Base-by-base conservation (phyloP, 2,797 vertebrate species). In the Lophotriccus pileatus region DNA sequence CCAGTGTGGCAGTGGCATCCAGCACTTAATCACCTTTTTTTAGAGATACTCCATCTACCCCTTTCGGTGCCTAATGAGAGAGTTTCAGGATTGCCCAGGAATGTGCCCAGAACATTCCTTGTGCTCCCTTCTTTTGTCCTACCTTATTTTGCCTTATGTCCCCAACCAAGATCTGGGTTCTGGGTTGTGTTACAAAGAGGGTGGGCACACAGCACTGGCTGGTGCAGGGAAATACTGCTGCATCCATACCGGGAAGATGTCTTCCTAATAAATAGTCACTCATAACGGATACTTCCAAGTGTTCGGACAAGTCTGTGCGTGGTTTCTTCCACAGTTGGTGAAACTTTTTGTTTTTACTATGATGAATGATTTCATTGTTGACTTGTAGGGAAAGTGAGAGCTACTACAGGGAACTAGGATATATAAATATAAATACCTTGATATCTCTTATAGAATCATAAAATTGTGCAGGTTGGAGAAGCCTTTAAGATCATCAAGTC, bases 11-110 rank as follows among this genome's bases (percentile, higher is more conserved):
- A 63, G 12, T 77, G 76, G 52, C 11, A 3, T 55, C 75, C 50
- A 64, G 53, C 52, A 53, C 43, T 87, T 90, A 72, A 78, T 92
- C 89, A 91, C 68, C 53, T 87, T 85, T 77, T 94, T 92, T 78
- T 85, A 63, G 58, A 77, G 56, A 32, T 36, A 27, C 24, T 89
- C 64, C n/a, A 74, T 93, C 63, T 84, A 24, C 79, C 30, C 74
- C 44, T 53, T 52, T 63, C 2, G 1, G 20, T 90, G 62, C 62
- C 46, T 84, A 32, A 84, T 22, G 50, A 88, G 34, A 5, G 10
- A 7, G 4, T 52, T 50, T 78, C 58, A 6, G 41, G 44, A n/a
- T 25, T 56, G 37, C 34, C 39, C 10, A 22, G 75, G 60, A 66
- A 36, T 28, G 25, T 50, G 36, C 43, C 28, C 68, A 56, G 62